These are phyloP conservation scores for Periparus ater DNA, from an alignment of 2,797 vertebrate species.

Conservation along the genomic window DNA sequence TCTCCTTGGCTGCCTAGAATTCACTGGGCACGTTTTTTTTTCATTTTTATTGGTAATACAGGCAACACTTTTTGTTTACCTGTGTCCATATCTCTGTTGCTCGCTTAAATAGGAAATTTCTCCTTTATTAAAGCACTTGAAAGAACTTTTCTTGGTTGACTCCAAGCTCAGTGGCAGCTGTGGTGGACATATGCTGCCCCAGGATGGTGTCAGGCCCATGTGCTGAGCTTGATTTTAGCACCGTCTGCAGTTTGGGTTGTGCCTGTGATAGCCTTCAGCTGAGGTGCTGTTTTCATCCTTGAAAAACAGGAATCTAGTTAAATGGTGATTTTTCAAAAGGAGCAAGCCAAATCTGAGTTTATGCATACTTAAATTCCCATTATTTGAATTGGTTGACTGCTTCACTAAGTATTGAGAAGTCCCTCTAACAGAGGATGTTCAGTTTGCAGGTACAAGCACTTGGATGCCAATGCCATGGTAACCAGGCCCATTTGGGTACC, in stretches of 20 bases:
- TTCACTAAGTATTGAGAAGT: background rate
- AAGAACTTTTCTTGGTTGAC: background rate
- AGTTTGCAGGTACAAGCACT: background rate
- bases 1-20: background rate
- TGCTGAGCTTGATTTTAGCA: background rate
- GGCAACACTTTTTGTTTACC: background rate
- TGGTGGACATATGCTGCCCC: background rate
- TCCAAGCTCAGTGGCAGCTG: accelerated
- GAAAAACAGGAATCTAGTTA: background rate
- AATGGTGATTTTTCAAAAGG: background rate
- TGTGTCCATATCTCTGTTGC: background rate
- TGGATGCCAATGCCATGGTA: background rate
- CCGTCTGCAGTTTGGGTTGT: accelerated
- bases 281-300: background rate
- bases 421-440: accelerated
- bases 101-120: background rate
- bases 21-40: background rate
- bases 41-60: background rate
- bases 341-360: background rate
- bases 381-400: background rate
- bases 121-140: background rate
- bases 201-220: background rate
- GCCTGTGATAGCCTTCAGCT: background rate
- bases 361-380: accelerated
- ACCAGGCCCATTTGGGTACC: background rate